A percentile compares a stretch with the other conserved stretches of the same genome.
Conservation (phyloP, 53 echinoderm and acorn worm species). For the Echinometra lucunter region DNA sequence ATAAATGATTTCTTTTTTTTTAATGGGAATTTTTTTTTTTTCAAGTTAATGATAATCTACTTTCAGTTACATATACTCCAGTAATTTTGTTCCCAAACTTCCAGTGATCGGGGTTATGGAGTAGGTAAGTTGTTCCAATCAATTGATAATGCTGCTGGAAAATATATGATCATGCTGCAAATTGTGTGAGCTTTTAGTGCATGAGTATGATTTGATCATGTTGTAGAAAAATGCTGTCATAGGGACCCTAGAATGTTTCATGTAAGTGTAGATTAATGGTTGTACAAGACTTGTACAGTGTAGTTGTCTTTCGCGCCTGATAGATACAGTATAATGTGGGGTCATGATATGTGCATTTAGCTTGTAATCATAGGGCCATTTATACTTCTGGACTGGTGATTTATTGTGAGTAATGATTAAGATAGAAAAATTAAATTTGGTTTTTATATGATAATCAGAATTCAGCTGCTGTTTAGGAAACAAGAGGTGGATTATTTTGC, state of each 20-base stretch:
- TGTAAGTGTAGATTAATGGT: neutral
- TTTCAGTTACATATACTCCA: neutral
- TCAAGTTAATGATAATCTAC: neutral
- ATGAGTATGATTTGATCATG: neutral
- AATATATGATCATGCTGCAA: slow-evolving; percentile 45
- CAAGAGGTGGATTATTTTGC: too few species aligned
- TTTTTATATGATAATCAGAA: neutral
- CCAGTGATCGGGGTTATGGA: neutral
- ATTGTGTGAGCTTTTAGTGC: neutral
- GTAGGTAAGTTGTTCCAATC: neutral
- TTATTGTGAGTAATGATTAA: neutral
- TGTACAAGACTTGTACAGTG: neutral
- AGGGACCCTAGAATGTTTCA: neutral
- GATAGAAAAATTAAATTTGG: neutral
- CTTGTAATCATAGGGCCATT: neutral
- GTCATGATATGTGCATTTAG: too few species aligned
- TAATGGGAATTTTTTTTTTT: neutral
- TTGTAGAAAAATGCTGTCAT: neutral
- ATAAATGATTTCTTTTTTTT: neutral
- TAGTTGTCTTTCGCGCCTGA: slow-evolving; percentile 7
- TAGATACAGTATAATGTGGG: neutral
- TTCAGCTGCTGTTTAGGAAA: neutral
- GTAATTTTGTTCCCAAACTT: neutral
- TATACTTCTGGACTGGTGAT: neutral
- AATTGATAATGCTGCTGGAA: slow-evolving; percentile 1